phyloP scores from a whole-genome alignment of 2,113 vertebrate genomes.

The Centropus unirufus region DNA sequence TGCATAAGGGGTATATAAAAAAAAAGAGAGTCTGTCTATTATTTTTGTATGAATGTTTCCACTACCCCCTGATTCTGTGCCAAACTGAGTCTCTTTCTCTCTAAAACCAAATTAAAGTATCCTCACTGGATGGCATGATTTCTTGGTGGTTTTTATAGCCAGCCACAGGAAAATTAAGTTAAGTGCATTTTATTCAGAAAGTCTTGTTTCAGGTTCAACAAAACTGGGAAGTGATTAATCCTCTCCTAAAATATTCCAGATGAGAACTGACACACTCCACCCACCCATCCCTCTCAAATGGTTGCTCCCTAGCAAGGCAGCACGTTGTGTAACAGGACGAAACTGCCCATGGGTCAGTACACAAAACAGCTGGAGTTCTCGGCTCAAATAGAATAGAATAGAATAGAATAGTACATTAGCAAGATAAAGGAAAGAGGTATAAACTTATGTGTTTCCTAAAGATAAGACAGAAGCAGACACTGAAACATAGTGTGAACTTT shows the following conservation, averaged over 20 bases:
- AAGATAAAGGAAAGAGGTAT: not conserved
- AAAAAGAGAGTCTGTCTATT: not conserved
- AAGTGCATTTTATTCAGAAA: slow-evolving; percentile 43
- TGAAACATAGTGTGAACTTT: not conserved
- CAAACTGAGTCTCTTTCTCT: slow-evolving; percentile 39
- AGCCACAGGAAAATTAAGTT: slow-evolving; percentile 64
- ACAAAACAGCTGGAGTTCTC: not conserved
- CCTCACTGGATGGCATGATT: slow-evolving; percentile 31
- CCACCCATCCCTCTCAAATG: rapidly evolving
- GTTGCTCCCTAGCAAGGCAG: not conserved
- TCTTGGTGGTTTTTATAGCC: slow-evolving; percentile 49
- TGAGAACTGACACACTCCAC: not conserved
- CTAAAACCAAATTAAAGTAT: slow-evolving; percentile 38
- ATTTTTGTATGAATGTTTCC: slow-evolving; percentile 26
- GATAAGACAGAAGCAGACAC: not conserved
- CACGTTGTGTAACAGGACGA: not conserved
- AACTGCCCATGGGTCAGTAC: not conserved
- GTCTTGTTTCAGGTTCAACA: slow-evolving; percentile 53
- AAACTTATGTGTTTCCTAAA: not conserved
- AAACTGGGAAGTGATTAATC: slow-evolving; percentile 71
- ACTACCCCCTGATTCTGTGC: not conserved
- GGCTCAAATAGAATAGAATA: not conserved
- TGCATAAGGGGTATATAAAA: not conserved
- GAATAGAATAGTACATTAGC: rapidly evolving
- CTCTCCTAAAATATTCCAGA: slow-evolving; percentile 63